A percentile compares a stretch with the other conserved stretches of the same genome.
phyloP scores from a whole-genome alignment of 2,888 invertebrate genomes.

The Acanthosepion pharaonis region DNA sequence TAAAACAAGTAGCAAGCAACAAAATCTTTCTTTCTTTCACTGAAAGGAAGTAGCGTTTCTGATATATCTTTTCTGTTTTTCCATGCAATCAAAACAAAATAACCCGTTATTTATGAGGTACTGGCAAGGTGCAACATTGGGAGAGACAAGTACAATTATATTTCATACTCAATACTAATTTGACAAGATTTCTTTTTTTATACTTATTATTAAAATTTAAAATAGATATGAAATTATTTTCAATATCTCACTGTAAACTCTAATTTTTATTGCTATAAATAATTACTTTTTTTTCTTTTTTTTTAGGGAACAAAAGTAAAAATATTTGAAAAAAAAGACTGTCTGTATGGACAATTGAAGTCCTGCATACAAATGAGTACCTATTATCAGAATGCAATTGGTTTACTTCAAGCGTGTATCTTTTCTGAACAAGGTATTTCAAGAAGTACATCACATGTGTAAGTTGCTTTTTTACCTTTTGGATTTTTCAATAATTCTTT shows the following conservation, averaged over 20 bases:
- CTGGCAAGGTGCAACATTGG: no score
- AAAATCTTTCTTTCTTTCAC: no score
- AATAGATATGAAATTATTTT: no score
- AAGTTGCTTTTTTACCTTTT: not conserved
- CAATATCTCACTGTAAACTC: not conserved
- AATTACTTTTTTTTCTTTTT: not conserved
- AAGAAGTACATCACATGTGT: constrained; percentile 43
- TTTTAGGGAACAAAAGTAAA: constrained; percentile 47
- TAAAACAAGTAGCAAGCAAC: no score
- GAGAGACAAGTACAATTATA: no score
- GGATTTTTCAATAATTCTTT: not conserved
- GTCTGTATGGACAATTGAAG: not conserved
- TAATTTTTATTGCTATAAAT: not conserved
- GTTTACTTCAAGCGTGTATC: not conserved
- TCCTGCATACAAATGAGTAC: not conserved
- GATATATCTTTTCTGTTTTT: no score
- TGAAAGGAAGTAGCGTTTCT: no score
- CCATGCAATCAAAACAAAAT: no score
- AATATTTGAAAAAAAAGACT: not conserved
- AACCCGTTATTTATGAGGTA: no score
- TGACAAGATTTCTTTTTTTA: no score
- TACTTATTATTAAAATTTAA: no score
- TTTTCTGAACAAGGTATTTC: constrained; percentile 37
- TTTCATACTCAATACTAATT: no score
- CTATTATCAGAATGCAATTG: not conserved